Evolutionary conservation across 2,888 invertebrate species (phyloP).

Genomic region (Coelinius sp.): DNA sequence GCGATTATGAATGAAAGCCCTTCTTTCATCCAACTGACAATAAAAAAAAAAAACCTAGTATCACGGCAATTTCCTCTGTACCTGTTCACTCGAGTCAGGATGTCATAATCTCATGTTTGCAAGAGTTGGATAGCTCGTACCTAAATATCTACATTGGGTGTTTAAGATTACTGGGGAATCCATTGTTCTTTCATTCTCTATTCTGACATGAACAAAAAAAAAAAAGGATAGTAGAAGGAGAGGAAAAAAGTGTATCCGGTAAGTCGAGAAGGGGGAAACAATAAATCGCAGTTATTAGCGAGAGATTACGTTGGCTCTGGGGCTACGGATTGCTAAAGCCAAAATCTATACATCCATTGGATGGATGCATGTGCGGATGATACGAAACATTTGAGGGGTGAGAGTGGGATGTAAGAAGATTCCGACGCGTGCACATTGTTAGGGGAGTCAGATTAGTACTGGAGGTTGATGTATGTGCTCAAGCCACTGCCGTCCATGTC

Average conservation of each 20-base stretch:
- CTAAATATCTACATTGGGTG: not conserved
- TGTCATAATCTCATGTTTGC: slow-evolving; percentile 25
- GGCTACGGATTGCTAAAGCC: slow-evolving; percentile 63
- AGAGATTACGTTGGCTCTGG: slow-evolving; percentile 67
- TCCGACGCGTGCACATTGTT: slow-evolving; percentile 71
- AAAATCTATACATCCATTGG: slow-evolving; percentile 65
- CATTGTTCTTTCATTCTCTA: slow-evolving; percentile 19
- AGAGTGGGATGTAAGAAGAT: slow-evolving; percentile 57
- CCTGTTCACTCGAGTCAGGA: slow-evolving; percentile 6
- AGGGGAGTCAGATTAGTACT: slow-evolving; percentile 70
- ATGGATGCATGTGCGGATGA: slow-evolving; percentile 36
- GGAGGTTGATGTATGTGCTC: slow-evolving; percentile 69
- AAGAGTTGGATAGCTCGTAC: not conserved
- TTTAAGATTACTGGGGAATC: slow-evolving; percentile 13
- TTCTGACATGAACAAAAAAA: not conserved
- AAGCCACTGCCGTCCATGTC: slow-evolving; percentile 37
- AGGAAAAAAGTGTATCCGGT: slow-evolving; percentile 34
- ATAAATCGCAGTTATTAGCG: slow-evolving; percentile 71
- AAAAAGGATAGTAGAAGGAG: not conserved
- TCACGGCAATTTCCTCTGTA: slow-evolving; percentile 34
- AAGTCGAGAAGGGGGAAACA: slow-evolving; percentile 55
- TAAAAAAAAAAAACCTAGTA: slow-evolving; percentile 30
- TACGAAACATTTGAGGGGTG: slow-evolving; percentile 29
- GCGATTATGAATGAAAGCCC: slow-evolving; percentile 61
- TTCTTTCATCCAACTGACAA: slow-evolving; percentile 55